These are phyloP conservation scores for Synergus gifuensis DNA, from an alignment of 2,888 invertebrate species.

Conservation along the genomic window DNA sequence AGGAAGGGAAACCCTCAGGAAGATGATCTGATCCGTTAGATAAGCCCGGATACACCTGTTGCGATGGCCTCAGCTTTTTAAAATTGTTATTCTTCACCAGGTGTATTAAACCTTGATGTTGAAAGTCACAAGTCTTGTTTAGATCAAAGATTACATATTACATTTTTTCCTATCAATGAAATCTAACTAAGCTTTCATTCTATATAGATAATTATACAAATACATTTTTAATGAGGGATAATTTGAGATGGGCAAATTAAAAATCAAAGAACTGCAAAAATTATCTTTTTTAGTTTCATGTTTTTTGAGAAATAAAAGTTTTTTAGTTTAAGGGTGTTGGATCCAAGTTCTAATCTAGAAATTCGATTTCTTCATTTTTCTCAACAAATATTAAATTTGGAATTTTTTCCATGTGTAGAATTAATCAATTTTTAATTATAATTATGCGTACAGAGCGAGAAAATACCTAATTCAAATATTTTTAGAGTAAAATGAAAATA, in stretches of 20 bases:
- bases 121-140: neutral
- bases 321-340: too few relatives aligned
- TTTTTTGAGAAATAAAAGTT: neutral
- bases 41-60: conserved; percentile 62
- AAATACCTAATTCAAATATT: too few relatives aligned
- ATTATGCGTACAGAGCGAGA: too few relatives aligned
- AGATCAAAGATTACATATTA: neutral
- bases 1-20: conserved; percentile 45
- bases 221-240: neutral
- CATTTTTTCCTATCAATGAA: neutral
- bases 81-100: conserved; percentile 35
- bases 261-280: neutral
- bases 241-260: neutral
- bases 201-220: neutral
- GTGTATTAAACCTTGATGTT: conserved; percentile 23
- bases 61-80: conserved; percentile 34
- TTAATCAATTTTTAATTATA: too few relatives aligned
- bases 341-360: too few relatives aligned
- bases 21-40: conserved; percentile 57
- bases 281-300: neutral
- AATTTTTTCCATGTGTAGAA: too few relatives aligned
- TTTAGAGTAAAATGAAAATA: too few relatives aligned
- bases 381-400: too few relatives aligned
- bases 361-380: too few relatives aligned
- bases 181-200: neutral